Base-by-base conservation (phyloP, 2,113 vertebrate genomes). In the Callionymus lyra region DNA sequence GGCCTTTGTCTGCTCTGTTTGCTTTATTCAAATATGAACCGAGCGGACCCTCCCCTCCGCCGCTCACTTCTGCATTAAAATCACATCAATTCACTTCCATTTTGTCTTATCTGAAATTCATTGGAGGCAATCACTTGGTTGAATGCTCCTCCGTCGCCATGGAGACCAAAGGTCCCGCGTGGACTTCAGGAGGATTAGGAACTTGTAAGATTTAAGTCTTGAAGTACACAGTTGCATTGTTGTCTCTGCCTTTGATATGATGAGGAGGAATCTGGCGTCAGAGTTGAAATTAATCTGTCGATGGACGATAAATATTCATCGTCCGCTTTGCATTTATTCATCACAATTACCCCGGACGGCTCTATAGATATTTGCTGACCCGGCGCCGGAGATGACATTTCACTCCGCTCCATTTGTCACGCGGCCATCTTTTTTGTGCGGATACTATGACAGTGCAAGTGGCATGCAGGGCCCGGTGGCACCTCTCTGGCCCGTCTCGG, bases 11-110 rank as follows among this genome's bases (percentile, higher is more conserved):
- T 91, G 85, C 75, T 86, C 84, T 98, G 94, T 98, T 98, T 98
- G 94, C 94, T 97, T 97, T 97, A 97, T 98, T 97, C 94, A 97
- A 97, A 98, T 97, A 98, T 97, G 94, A 97, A 97, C 91, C 93
- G 84, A 91, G 90, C 85, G 90, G 92, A 94, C 93, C n/a, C 94
- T 93, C 91, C 94, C 92, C 88, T 92, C 90, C 84, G 77, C 85
- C 79, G 88, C 91, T 90, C 90, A 90, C 93, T 91, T 94, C 95
- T 97, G 94, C 93, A 97, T 97, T 94, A 98, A 98, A 98, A 96
- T 95, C 95, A 92, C 94, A 98, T 97, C 93, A 94, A 93, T 98
- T 95, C 93, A 87, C 87, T 91, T 91, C 94, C 90, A 94, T 93
- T 92, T 91, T 89, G 89, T 93, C 94, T 98, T 97, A 98, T 98